phyloP scores from a whole-genome alignment of 2,113 vertebrate genomes.

The Hystrix brachyura region DNA sequence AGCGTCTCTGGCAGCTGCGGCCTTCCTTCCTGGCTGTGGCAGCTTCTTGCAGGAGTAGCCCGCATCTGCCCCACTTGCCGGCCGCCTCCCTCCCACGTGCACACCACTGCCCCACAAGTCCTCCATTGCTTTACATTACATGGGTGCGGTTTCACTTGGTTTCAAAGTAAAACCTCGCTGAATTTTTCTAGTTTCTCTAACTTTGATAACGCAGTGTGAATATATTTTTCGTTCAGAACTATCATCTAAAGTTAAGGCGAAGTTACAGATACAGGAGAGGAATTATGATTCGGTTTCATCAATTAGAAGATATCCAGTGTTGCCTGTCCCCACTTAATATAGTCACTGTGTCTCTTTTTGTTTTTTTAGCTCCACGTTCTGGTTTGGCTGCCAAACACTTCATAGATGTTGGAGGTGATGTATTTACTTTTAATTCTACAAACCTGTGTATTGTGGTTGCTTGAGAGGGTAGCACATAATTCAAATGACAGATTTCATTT shows the following conservation, averaged over 20 bases:
- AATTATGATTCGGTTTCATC: neutral
- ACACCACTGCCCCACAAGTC: neutral
- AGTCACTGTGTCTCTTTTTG: neutral
- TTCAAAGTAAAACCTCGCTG: neutral
- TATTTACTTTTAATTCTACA: conserved; percentile 62
- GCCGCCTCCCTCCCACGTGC: neutral
- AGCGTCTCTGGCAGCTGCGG: neutral
- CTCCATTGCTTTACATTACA: neutral
- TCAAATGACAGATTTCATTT: conserved; percentile 47
- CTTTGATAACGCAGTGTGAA: neutral
- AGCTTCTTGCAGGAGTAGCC: neutral
- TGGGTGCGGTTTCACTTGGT: neutral
- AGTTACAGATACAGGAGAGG: neutral
- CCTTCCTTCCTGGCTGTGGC: neutral
- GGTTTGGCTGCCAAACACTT: conserved; percentile 97
- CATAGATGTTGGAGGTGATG: conserved; percentile 97
- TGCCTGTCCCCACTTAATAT: neutral
- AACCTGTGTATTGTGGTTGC: conserved; percentile 38
- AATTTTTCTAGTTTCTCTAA: neutral
- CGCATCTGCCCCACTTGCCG: neutral
- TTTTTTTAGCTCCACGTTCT: conserved; percentile 95
- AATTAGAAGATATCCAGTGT: neutral
- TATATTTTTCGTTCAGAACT: neutral
- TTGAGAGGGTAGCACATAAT: neutral
- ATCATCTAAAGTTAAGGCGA: neutral